Evolutionary conservation across 1,140 invertebrate genomes (phyloP).

Genomic region (Drosophila aff.): DNA sequence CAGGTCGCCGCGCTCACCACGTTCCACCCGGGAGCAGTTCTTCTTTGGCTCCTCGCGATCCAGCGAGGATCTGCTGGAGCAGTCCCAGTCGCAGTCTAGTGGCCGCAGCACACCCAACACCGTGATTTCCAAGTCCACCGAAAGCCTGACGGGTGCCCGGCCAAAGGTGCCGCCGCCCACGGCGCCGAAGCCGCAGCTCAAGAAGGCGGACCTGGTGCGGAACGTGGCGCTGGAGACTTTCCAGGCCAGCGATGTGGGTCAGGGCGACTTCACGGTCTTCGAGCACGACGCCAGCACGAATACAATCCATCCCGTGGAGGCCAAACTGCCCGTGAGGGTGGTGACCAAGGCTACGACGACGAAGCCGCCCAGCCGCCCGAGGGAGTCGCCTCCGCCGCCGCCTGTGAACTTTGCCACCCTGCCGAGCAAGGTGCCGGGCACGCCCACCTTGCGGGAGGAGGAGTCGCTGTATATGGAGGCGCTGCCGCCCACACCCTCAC

Average conservation of each 20-base stretch:
- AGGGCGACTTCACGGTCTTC: constrained; percentile 82
- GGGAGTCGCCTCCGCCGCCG: constrained; percentile 80
- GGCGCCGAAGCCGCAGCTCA: constrained; percentile 77
- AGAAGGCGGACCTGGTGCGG: constrained; percentile 77
- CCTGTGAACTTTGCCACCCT: constrained; percentile 77
- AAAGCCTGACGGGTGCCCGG: constrained; percentile 67
- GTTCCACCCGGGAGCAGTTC: constrained; percentile 66
- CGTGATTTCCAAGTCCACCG: constrained; percentile 73
- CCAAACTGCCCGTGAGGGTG: constrained; percentile 65
- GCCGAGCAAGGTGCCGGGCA: constrained; percentile 51
- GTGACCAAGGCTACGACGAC: constrained; percentile 9
- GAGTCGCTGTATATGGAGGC: constrained; percentile 76
- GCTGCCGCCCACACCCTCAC: constrained; percentile 63
- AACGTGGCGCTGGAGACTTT: constrained; percentile 79
- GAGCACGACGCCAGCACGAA: constrained; percentile 82
- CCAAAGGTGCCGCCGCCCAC: constrained; percentile 76
- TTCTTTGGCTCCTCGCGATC: constrained; percentile 74
- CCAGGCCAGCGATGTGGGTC: constrained; percentile 77
- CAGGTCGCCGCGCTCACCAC: constrained; percentile 66
- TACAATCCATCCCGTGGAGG: constrained; percentile 66
- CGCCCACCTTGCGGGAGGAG: constrained; percentile 45
- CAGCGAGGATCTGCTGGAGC: constrained; percentile 76
- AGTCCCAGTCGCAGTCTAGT: constrained; percentile 68
- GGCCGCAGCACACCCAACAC: constrained; percentile 74
- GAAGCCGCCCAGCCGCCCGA: constrained; percentile 42